Evolutionary conservation across 1,140 invertebrate species (phyloP), one percentile per base, ranked within the genome.

Genomic region (Drosophila tristis): DNA sequence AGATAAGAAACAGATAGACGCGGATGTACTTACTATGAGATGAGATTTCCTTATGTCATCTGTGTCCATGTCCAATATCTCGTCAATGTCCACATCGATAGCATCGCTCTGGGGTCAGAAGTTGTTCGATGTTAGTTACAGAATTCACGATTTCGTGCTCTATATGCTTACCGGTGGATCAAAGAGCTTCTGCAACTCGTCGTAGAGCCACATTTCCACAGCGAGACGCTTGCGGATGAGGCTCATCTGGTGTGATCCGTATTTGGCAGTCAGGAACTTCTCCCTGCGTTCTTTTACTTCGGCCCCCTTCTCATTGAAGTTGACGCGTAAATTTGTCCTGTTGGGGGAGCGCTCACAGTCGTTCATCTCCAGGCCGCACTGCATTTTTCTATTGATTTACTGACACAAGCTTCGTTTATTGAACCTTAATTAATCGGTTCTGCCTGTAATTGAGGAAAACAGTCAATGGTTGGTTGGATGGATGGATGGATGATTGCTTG

Each of bases 201-300:
- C 98, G 92, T 98, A 98, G 45, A 99, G 95, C 98, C 98, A 99
- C 96, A 99, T 98, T 93, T 99, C 98, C 8, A 99, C 98, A 9
- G 96, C 96, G 61, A 99, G 93, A 90, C 98, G 94, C 93, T 99
- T 99, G 75, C 98, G 95, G 85, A 99, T 99, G 68, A 99, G 95
- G 84, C 96, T 97, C 98, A 99, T 99, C 93, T 99, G 98, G 93
- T 99, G 98, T 72, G 96, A 96, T 59, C 98, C 98, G 91, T 99
- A 99, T 92, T 99, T 99, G 68, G 98, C 98, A 35, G 98, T 99
- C 66, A 99, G 95, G 93, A 98, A 99, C 93, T 98, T 98, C 92
- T 98, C 97, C 39, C 97, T 93, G 16, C 96, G 94, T 91, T 97
- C 96, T 92, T 97, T 97, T 20, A 97, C 95, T 93, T 96, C 94